A percentile compares a stretch with the other conserved stretches of the same genome.
Evolutionary conservation across 2,888 invertebrate genomes (phyloP).

Genomic region (Ecliptopera silaceata): DNA sequence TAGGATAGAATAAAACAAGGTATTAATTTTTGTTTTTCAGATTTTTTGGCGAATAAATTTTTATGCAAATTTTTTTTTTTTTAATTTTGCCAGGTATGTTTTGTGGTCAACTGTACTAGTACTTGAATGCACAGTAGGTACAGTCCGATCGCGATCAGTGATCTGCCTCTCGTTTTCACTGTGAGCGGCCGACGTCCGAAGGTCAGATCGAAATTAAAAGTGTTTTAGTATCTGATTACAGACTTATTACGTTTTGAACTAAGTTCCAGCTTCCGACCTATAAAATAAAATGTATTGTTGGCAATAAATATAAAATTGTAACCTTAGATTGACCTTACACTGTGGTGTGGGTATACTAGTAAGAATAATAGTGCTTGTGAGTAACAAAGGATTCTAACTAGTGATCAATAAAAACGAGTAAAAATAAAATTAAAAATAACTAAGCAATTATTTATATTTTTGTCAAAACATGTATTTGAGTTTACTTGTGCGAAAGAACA

Average conservation of each 20-base stretch:
- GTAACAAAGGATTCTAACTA: too few species aligned
- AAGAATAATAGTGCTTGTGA: too few species aligned
- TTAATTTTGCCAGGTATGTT: too few species aligned
- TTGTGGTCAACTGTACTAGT: slow-evolving; percentile 11
- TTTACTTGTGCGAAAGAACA: too few species aligned
- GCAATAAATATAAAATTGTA: slow-evolving; percentile 16
- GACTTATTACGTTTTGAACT: slow-evolving; percentile 45
- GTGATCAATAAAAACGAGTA: too few species aligned
- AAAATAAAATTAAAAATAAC: too few species aligned
- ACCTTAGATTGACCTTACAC: slow-evolving; percentile 3
- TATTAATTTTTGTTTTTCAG: too few species aligned
- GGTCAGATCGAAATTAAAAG: slow-evolving; percentile 80
- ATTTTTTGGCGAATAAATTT: too few species aligned
- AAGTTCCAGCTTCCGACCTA: slow-evolving; percentile 60
- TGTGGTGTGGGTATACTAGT: neutral
- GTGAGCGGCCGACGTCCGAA: slow-evolving; percentile 74
- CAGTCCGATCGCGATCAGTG: slow-evolving; percentile 73
- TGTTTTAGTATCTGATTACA: slow-evolving; percentile 79
- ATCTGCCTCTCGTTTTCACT: slow-evolving; percentile 79
- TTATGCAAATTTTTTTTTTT: too few species aligned
- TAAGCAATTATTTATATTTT: too few species aligned
- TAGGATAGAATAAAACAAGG: too few species aligned
- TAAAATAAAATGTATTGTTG: slow-evolving; percentile 31
- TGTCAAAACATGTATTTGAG: too few species aligned
- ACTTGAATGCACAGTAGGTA: slow-evolving; percentile 63